Conservation (phyloP, 2,888 invertebrate species). For the Isotomurus palustris region DNA sequence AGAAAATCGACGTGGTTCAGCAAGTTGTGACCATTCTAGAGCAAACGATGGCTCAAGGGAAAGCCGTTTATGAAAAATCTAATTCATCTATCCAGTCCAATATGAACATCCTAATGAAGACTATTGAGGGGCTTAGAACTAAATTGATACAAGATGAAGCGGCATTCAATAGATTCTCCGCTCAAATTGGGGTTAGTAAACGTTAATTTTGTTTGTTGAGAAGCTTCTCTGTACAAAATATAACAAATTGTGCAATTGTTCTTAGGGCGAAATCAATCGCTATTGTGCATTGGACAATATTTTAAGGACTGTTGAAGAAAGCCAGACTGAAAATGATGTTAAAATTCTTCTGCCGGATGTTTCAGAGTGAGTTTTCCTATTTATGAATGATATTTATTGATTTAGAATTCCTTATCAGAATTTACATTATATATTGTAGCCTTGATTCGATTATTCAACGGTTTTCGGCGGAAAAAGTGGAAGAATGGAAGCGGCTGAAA, state of each 20-base stretch:
- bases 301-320: constrained; percentile 20
- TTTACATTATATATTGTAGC: too few relatives aligned
- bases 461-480: background rate
- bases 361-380: background rate
- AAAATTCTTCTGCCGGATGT: constrained; percentile 10
- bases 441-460: too few relatives aligned
- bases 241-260: background rate
- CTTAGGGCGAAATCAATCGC: constrained; percentile 15
- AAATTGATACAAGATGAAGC: too few relatives aligned
- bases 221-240: too few relatives aligned
- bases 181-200: too few relatives aligned
- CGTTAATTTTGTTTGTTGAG: too few relatives aligned
- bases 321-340: constrained; percentile 10
- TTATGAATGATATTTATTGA: too few relatives aligned
- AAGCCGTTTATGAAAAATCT: background rate
- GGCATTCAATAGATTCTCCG: too few relatives aligned
- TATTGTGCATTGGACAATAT: constrained; percentile 19
- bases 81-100: background rate
- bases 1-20: constrained; percentile 20
- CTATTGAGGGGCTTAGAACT: too few relatives aligned
- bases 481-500: background rate
- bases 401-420: too few relatives aligned
- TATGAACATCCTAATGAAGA: too few relatives aligned
- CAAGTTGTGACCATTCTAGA: constrained; percentile 20
- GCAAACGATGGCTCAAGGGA: constrained; percentile 10